Evolutionary conservation across 1,140 invertebrate genomes (phyloP), one percentile per base, ranked within the genome.

Genomic region (Steinernema feltiae): DNA sequence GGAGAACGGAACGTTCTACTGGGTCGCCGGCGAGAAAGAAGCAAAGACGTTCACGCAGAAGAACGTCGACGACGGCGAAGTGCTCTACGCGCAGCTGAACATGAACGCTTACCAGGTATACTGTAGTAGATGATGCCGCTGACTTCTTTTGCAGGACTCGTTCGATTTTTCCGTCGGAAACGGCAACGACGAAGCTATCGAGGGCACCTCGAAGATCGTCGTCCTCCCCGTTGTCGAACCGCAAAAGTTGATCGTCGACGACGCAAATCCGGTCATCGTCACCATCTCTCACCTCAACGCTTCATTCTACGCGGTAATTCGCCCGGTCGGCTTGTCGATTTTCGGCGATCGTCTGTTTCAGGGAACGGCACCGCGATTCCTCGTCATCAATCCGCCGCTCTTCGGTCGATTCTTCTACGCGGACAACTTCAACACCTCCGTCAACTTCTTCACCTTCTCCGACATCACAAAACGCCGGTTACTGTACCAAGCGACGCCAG

Each of bases 21-120:
- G 84, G 84, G 84, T 85, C 29, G 82, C 81, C n/a, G 84, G 85
- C 12, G 84, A 85, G 53, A 86, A 85, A 69, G 82, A 86, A 74
- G 85, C 83, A 1, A 82, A 71, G 48, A 48, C 76, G 24, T 85
- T 85, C 72, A 84, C 82, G 24, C 84, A 85, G 69, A 78, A 75
- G 29, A 82, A 86, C 73, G 79, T 85, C 46, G 85, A 85, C 72
- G 79, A 84, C 24, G 85, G 85, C 17, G 78, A 84, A 24, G 77
- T 85, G 48, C 81, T 85, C 24, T 86, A 85, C 75, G 85, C 84
- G 17, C 84, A 85, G 48, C 77, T 85, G 71, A 85, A 85, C 35
- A 82, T 85, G 84, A 79, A 86, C 30, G 78, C 84, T 1, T 85
- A 79, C 71, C 70, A 86, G 32, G 73, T 81, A 35, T 31, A 29